A percentile compares a stretch with the other conserved stretches of the same genome.
Evolutionary conservation across 2,888 invertebrate genomes (phyloP).

Genomic region (Emmelina monodactyla): DNA sequence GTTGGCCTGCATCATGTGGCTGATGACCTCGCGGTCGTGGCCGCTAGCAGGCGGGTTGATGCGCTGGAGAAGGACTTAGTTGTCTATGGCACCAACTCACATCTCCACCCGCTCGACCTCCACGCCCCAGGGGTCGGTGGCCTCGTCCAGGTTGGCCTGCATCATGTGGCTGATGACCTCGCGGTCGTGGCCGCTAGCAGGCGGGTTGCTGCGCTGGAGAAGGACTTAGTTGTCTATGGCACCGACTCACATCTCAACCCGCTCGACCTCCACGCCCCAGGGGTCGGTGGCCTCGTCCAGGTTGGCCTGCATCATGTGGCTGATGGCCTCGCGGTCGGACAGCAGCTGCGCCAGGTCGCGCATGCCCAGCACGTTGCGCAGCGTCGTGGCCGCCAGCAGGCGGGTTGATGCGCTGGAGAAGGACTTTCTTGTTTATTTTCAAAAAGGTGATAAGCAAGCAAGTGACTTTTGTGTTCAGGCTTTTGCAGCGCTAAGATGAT

Average conservation of each 20-base stretch:
- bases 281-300: slow-evolving; percentile 89
- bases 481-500: no score
- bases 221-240: neutral
- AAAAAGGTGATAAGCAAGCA: no score
- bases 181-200: neutral
- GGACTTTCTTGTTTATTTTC: no score
- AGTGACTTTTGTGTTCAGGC: no score
- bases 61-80: slow-evolving; percentile 74
- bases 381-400: slow-evolving; percentile 82
- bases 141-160: slow-evolving; percentile 85
- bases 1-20: slow-evolving; percentile 86
- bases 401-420: slow-evolving; percentile 77
- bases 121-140: slow-evolving; percentile 92
- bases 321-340: slow-evolving; percentile 90
- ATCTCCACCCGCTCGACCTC: slow-evolving; percentile 96
- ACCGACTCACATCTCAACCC: slow-evolving; percentile 87
- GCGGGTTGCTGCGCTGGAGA: neutral
- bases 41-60: slow-evolving; percentile 81
- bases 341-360: slow-evolving; percentile 90
- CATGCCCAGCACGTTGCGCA: slow-evolving; percentile 91
- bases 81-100: no score
- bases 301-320: slow-evolving; percentile 86
- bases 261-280: slow-evolving; percentile 93
- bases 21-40: slow-evolving; percentile 90
- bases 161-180: slow-evolving; percentile 74